Base-by-base conservation (phyloP, 2,888 invertebrate species). In the Octodonta nipae region DNA sequence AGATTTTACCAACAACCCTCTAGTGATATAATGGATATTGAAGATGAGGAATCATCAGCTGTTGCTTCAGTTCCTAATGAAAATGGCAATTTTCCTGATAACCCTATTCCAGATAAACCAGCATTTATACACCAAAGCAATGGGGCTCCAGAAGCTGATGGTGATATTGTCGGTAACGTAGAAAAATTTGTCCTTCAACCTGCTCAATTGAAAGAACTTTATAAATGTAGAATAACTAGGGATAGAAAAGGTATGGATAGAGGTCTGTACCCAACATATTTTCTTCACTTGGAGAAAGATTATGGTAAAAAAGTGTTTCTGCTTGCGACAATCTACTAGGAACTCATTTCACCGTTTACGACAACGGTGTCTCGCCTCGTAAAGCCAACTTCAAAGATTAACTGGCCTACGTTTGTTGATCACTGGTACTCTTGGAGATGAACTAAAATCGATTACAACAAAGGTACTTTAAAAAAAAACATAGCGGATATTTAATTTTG, bases 191-290 rank as follows among this genome's bases (percentile, higher is more conserved):
- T 92, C 1, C 65, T 85, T 51, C 82, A 84, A 50, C 93, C 96
- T 6, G 93, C 91, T 0, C 78, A 81, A 27, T 88, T 92, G 56
- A 87, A 89, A 42, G 80, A 86, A 20, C 72, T 89, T 36, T 88
- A 92, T 56, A 93, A 95, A 56, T 98, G 98, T 60, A 73, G 95
- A 43, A 98, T 99, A 53, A 93, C 93, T 0, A 70, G 98, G 16
- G 98, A 99, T 61, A 78, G 95, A 43, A 93, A 92, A 55, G 98
- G 98, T 33, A 89, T 99, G 79, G 98, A 99, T 63, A 70, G 95
- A 26, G 95, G 95, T 0, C 72, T 98, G 14, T 98, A 87, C 60
- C 98, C 98, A 0, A 95, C 96, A 0, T 99, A 99, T 66, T 99
- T 89, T 63, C 67, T 99, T 50, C 98, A 99, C 59, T 66, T 98